A percentile compares a stretch with the other conserved stretches of the same genome.
Evolutionary conservation across 2,113 vertebrate genomes (phyloP).

Genomic region (Gobiocypris rarus): DNA sequence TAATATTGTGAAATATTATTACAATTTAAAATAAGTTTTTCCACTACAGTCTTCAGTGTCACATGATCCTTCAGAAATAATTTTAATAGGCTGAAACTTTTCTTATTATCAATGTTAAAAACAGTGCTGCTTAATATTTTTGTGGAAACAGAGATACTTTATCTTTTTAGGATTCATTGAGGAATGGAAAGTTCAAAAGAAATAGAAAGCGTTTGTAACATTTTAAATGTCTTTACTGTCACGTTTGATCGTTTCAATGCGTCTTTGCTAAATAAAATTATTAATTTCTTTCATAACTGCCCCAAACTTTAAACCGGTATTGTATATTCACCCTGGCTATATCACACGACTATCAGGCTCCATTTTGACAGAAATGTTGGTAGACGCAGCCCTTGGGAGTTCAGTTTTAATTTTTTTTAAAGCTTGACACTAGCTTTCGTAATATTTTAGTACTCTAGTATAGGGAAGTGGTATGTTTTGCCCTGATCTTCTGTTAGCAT

Average conservation of each 20-base stretch:
- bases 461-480: neutral
- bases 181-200: neutral
- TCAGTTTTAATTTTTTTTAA: neutral
- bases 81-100: neutral
- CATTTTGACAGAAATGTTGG: neutral
- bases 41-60: neutral
- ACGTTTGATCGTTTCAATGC: neutral
- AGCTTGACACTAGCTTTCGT: neutral
- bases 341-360: neutral
- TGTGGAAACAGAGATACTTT: neutral
- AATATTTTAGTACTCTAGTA: neutral
- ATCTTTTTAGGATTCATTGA: neutral
- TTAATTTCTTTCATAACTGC: neutral
- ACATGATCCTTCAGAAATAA: neutral
- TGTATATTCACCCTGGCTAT: neutral
- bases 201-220: neutral
- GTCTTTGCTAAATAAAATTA: neutral
- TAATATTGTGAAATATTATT: neutral
- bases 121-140: neutral
- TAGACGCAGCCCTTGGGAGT: neutral
- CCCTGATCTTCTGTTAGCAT: neutral
- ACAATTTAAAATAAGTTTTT: neutral
- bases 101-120: neutral
- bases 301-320: neutral
- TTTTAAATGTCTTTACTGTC: neutral